These are phyloP conservation scores for Chroicocephalus ridibundus DNA, from an alignment of 2,113 vertebrate species.

Conservation along the genomic window DNA sequence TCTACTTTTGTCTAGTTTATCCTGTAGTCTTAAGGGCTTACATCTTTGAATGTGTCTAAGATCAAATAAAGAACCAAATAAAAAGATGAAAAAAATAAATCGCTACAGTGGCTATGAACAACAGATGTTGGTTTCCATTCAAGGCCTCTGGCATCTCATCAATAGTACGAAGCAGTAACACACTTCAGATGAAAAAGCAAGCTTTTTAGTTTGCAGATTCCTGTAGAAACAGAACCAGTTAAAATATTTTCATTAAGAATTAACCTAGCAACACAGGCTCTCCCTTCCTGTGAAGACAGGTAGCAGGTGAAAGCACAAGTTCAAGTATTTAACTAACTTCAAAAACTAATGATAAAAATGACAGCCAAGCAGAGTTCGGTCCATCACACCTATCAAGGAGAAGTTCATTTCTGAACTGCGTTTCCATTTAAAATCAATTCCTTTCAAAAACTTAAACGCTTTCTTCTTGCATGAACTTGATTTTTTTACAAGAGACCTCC, in stretches of 20 bases:
- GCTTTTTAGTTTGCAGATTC: background rate
- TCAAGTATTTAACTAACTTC: background rate
- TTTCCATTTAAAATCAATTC: background rate
- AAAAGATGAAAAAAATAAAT: conserved; percentile 25
- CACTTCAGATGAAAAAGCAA: background rate
- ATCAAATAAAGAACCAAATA: conserved; percentile 50
- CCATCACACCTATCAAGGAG: background rate
- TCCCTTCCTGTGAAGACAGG: background rate
- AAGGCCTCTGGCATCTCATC: background rate
- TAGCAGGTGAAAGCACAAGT: background rate
- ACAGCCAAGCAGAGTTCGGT: background rate
- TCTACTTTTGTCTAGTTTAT: conserved; percentile 60
- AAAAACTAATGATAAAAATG: background rate
- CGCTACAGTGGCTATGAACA: background rate
- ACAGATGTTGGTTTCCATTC: background rate
- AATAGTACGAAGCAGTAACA: background rate
- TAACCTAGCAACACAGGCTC: background rate
- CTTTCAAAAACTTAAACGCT: background rate
- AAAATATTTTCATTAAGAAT: background rate
- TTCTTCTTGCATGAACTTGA: background rate
- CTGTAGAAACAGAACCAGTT: background rate
- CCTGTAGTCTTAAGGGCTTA: conserved; percentile 60
- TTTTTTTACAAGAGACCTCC: background rate
- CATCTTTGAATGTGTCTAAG: conserved; percentile 33
- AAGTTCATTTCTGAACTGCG: background rate